Conservation (phyloP, 2,888 invertebrate species). For the Cephus pulcher region DNA sequence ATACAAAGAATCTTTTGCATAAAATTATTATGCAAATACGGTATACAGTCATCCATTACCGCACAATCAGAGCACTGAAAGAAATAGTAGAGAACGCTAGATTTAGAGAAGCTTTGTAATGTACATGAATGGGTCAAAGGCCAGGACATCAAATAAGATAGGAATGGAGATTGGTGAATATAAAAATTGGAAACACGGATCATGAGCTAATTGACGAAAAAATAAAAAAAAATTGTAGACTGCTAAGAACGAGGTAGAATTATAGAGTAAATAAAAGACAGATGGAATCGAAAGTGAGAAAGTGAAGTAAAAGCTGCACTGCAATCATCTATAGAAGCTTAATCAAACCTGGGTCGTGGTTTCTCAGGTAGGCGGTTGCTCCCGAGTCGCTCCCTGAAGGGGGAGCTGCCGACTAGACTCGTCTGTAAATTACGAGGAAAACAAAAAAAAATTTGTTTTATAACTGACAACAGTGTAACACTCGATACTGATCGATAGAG, state of each 20-base stretch:
- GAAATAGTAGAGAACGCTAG: background rate
- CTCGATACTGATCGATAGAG: slow-evolving; percentile 18
- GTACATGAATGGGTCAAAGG: background rate
- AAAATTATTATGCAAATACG: background rate
- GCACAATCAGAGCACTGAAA: background rate
- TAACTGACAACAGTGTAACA: background rate
- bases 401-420: slow-evolving; percentile 76
- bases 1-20: background rate
- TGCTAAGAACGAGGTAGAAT: background rate
- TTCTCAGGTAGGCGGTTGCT: slow-evolving; percentile 88
- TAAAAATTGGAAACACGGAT: background rate
- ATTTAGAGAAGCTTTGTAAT: background rate
- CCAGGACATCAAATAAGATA: background rate
- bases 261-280: slow-evolving; percentile 35
- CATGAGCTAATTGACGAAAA: background rate
- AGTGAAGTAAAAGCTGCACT: slow-evolving; percentile 51
- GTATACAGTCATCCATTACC: background rate
- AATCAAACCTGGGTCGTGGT: slow-evolving; percentile 83
- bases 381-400: slow-evolving; percentile 89
- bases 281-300: slow-evolving; percentile 32
- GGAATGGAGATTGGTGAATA: background rate
- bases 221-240: background rate
- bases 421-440: slow-evolving; percentile 68
- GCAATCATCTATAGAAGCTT: slow-evolving; percentile 30
- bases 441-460: slow-evolving; percentile 8